phyloP scores from a whole-genome alignment of 2,113 vertebrate species.

The Cyprinodon tularosa region DNA sequence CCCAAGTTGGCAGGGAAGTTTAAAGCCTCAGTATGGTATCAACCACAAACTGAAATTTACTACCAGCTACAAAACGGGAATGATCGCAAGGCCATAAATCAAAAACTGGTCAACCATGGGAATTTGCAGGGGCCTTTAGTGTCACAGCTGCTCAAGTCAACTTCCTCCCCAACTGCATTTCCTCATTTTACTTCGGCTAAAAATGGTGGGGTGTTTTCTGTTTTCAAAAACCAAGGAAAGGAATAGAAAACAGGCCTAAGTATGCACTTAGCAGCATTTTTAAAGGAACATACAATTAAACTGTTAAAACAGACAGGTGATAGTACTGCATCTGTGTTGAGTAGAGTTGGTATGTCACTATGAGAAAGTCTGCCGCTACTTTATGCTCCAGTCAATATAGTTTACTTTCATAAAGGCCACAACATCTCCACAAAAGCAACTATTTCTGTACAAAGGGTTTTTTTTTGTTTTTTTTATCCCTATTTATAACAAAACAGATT shows the following conservation, averaged over 20 bases:
- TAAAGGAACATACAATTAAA: background rate
- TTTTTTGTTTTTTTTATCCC: too few relatives aligned
- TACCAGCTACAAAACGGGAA: conserved; percentile 33
- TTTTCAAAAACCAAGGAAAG: conserved; percentile 26
- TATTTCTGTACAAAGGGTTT: background rate
- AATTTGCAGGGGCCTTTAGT: conserved; percentile 67
- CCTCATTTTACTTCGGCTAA: conserved; percentile 66
- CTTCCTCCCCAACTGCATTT: conserved; percentile 70
- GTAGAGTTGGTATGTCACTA: background rate
- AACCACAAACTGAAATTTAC: conserved; percentile 42
- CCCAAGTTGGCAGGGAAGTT: conserved; percentile 21
- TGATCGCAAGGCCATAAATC: conserved; percentile 70
- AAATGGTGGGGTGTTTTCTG: conserved; percentile 32
- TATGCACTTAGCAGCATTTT: conserved; percentile 9
- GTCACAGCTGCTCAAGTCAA: conserved; percentile 70
- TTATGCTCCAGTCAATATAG: background rate
- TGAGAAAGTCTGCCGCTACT: background rate
- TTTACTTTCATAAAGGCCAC: background rate
- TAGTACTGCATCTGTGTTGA: background rate
- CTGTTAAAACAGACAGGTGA: conserved; percentile 13
- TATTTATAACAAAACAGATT: background rate
- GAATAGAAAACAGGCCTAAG: conserved; percentile 40
- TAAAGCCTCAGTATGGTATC: conserved; percentile 31
- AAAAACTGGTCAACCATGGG: conserved; percentile 73
- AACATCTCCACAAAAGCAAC: background rate